Evolutionary conservation across 2,888 invertebrate genomes (phyloP), one percentile per base, ranked within the genome.

Genomic region (Chrysopilus asiliformis): DNA sequence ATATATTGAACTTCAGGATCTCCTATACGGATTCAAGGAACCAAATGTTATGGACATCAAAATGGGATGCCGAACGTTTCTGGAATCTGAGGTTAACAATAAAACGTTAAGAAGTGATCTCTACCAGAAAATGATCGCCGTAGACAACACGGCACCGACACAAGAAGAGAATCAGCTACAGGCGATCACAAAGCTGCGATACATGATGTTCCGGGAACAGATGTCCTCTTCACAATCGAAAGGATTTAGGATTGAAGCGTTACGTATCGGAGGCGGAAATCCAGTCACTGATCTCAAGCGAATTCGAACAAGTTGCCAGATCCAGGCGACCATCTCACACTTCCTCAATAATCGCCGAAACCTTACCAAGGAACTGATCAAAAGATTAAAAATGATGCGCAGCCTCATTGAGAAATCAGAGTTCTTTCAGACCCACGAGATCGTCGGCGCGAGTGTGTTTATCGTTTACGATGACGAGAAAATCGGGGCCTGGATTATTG

Each of bases 41-140:
- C 93, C 93, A 1, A 81, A 83, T 54, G 90, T 97, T 1, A 94
- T 97, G 79, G 97, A 97, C 61, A 82, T 97, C 42, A 97, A 97
- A 68, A 85, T 97, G 76, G 97, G 97, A 28, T 85, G 84, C 3
- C 74, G 94, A 52, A 97, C 95, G 14, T 97, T 95, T 63, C 71
- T 94, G 25, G 95, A 97, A 63, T 80, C 82, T 3, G 97, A 97
- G 68, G 95, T 95, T 26, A 77, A 77, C 54, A 95, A 94, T 56
- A 78, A 76, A 16, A 76, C 75, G 29, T 78, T 86, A 13, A 72
- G 95, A 32, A 56, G 72, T 4, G 97, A 97, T 65, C 70, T 97
- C 22, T 97, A 93, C 60, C 79, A 87, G 49, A 97, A 97, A 70
- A 95, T 97, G 94, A 73, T 94, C 25, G 77, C 82, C 5, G 74